Evolutionary conservation across 2,797 vertebrate species (phyloP).

Genomic region (Scomberomorus guttatus): DNA sequence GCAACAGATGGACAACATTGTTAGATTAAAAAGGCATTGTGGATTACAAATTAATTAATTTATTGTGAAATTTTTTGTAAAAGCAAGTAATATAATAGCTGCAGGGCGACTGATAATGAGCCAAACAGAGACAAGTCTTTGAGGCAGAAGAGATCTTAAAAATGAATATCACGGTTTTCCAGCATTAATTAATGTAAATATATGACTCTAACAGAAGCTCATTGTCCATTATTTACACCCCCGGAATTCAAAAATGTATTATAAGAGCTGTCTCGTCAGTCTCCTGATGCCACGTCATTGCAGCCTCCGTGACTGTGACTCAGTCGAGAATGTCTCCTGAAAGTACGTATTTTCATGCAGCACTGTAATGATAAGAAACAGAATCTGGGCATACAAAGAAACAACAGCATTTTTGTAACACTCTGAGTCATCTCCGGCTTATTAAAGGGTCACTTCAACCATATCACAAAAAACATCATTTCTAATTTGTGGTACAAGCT

Average conservation of each 20-base stretch:
- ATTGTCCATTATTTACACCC: neutral
- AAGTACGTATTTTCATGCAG: slow-evolving; percentile 21
- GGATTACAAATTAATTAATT: slow-evolving; percentile 52
- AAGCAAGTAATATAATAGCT: slow-evolving; percentile 46
- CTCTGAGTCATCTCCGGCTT: slow-evolving; percentile 36
- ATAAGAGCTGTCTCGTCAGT: slow-evolving; percentile 24
- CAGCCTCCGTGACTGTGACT: slow-evolving; percentile 41
- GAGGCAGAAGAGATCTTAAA: slow-evolving; percentile 24
- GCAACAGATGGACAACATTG: slow-evolving; percentile 63
- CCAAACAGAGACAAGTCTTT: slow-evolving; percentile 29
- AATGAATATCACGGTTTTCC: slow-evolving; percentile 6
- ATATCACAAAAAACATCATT: slow-evolving; percentile 7
- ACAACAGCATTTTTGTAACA: neutral
- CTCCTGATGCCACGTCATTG: slow-evolving; percentile 32
- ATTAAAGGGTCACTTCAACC: slow-evolving; percentile 3
- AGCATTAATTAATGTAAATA: slow-evolving; percentile 13
- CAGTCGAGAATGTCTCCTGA: slow-evolving; percentile 19
- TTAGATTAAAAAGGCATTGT: slow-evolving; percentile 51
- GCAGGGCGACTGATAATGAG: slow-evolving; percentile 47
- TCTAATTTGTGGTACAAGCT: neutral
- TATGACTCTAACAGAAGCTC: neutral
- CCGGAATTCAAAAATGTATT: neutral
- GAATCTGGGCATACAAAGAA: slow-evolving; percentile 13
- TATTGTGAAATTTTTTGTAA: slow-evolving; percentile 17
- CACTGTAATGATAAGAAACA: slow-evolving; percentile 27